These are phyloP conservation scores for Nematolebias whitei DNA, from an alignment of 2,113 vertebrate genomes.

Conservation along the genomic window DNA sequence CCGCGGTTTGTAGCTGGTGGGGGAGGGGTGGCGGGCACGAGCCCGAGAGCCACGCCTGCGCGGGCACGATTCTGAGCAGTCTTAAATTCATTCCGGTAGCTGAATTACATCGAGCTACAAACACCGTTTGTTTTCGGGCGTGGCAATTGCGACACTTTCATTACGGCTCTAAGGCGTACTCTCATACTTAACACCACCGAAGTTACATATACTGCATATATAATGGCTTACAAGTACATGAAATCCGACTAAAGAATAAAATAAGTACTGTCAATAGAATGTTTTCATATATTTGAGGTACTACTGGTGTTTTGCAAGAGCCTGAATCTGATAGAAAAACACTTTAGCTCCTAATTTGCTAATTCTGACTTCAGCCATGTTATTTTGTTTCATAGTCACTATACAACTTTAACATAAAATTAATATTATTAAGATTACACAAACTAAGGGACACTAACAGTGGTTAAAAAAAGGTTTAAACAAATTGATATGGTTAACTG, in stretches of 20 bases:
- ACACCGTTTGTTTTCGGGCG: constrained; percentile 14
- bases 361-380: neutral
- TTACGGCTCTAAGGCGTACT: neutral
- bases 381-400: neutral
- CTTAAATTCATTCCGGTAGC: neutral
- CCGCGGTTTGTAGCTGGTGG: constrained; percentile 59
- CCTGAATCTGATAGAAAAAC: neutral
- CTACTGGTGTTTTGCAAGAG: neutral
- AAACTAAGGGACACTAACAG: neutral
- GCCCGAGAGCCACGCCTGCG: constrained; percentile 81
- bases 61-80: constrained; percentile 62
- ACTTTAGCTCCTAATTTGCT: neutral
- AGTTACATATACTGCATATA: neutral
- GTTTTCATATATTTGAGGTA: neutral
- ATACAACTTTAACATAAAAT: neutral
- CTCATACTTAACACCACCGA: neutral
- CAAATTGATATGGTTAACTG: neutral
- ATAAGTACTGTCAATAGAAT: too few relatives aligned
- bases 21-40: constrained; percentile 71
- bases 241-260: too few relatives aligned
- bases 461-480: neutral
- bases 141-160: neutral
- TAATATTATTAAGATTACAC: neutral
- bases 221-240: neutral
- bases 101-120: neutral